phyloP scores from a whole-genome alignment of 2,888 invertebrate species.

The Cerceris ruficornis region DNA sequence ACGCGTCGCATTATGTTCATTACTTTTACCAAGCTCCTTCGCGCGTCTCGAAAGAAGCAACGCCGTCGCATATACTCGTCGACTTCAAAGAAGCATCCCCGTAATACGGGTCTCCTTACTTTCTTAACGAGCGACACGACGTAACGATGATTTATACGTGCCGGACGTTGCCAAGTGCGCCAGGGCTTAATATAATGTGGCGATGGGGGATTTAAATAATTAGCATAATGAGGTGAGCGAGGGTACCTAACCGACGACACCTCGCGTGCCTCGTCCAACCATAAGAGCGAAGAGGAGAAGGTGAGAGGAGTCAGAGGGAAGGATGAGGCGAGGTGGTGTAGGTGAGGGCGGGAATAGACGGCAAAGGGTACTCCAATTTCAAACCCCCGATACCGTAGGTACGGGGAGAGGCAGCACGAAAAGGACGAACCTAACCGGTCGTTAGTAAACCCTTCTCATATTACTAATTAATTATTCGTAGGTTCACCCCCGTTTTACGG shows the following conservation, averaged over 20 bases:
- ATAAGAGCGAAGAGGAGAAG: conserved; percentile 10
- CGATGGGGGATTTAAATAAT: conserved; percentile 76
- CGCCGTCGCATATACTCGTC: neutral
- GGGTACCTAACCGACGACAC: conserved; percentile 54
- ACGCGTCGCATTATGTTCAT: no score
- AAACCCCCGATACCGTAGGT: conserved; percentile 66
- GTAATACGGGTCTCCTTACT: conserved; percentile 31
- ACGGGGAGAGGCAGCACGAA: conserved; percentile 62
- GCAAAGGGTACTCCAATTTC: conserved; percentile 74
- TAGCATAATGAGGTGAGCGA: conserved; percentile 78
- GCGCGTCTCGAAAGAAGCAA: neutral
- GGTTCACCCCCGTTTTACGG: conserved; percentile 69
- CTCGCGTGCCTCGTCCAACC: conserved; percentile 56
- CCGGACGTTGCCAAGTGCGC: conserved; percentile 43
- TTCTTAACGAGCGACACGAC: conserved; percentile 53
- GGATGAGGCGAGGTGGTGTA: no score
- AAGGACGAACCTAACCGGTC: conserved; percentile 70
- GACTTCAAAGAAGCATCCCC: neutral
- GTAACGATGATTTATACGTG: conserved; percentile 59
- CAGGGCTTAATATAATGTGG: conserved; percentile 64
- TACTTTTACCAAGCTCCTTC: neutral
- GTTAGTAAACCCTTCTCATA: conserved; percentile 74
- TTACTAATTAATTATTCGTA: conserved; percentile 81
- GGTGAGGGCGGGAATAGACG: conserved; percentile 26
- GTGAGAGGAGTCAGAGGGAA: conserved; percentile 8